Base-by-base conservation (phyloP, 1,140 invertebrate genomes). In the Brachionus angularis region DNA sequence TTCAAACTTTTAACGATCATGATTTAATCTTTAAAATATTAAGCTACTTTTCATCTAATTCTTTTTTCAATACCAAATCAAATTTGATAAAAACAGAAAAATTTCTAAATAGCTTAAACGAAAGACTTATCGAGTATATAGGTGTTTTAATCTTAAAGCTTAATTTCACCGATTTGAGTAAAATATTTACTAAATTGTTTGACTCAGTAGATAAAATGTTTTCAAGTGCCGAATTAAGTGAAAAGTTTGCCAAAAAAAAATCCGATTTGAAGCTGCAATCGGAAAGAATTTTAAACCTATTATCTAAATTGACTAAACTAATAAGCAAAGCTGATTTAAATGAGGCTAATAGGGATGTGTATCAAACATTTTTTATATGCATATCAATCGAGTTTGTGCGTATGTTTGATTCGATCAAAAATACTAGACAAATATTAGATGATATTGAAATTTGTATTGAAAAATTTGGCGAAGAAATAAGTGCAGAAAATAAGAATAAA, bases 361-460 rank as follows among this genome's bases (percentile, higher is more conserved):
- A 58, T 33, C 53, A 58, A 25, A 39, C 53, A 23, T 58, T 58
- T 58, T 58, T 39, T 21, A 58, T 58, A 34, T 58, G 53, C 25
- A 33, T 36, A 21, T 14, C 29, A 21, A 44, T 67, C 29, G 62
- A 67, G 29, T 67, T 67, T 47, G 46, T 47, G 21, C 62, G 62
- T 27, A 47, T 46, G 42, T 67, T 67, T 47, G 62, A 67, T 14
- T 67, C 62, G 21, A 50, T 27, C 16, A 50, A 67, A 7, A 58
- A 18, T 21, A 36, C 42, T 10, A 46, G 47, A 16, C 42, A 67
- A n/a, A 67, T 23, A 12, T 47, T 67, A 21, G 62, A 67, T 46
- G 62, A 67, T 25, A 46, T 67, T 33, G 42, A 67, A 47, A 36
- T 36, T 16, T 67, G 62, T 34, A 29, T 67, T 5, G 7, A 47